Conservation (phyloP, 1,140 invertebrate genomes). For the Hyles euphorbiae region DNA sequence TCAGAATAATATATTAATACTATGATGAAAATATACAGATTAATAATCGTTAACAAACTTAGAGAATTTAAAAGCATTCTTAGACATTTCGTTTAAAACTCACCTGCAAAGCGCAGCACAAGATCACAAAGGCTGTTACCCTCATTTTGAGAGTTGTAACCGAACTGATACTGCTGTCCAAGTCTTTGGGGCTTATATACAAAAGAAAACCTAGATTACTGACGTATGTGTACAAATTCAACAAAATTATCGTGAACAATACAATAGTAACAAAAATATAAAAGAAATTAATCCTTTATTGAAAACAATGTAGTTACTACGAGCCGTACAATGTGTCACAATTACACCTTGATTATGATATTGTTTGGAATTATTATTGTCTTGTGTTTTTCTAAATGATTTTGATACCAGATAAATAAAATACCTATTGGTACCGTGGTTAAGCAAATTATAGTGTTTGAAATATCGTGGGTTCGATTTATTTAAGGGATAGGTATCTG, state of each 20-base stretch:
- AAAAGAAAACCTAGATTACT: conserved; percentile 21
- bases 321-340: conserved; percentile 42
- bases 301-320: conserved; percentile 33
- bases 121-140: conserved; percentile 63
- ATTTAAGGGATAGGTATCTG: too few species aligned
- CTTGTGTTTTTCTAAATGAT: not conserved
- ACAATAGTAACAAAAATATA: conserved; percentile 45
- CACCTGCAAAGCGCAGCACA: conserved; percentile 64
- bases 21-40: too few species aligned
- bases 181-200: conserved; percentile 48
- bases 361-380: conserved; percentile 17
- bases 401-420: too few species aligned
- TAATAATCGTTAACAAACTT: too few species aligned
- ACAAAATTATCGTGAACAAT: conserved; percentile 10
- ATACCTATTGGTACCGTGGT: too few species aligned
- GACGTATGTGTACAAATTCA: conserved; percentile 27
- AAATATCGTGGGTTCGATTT: too few species aligned
- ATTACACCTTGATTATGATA: conserved; percentile 41
- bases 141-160: conserved; percentile 67
- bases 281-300: conserved; percentile 25
- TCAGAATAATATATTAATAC: too few species aligned
- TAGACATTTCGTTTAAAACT: conserved; percentile 18
- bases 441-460: too few species aligned
- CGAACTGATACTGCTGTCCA: conserved; percentile 48
- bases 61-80: too few species aligned